These are phyloP conservation scores for Babylonia areolata DNA, from an alignment of 1,140 invertebrate genomes.

Conservation along the genomic window DNA sequence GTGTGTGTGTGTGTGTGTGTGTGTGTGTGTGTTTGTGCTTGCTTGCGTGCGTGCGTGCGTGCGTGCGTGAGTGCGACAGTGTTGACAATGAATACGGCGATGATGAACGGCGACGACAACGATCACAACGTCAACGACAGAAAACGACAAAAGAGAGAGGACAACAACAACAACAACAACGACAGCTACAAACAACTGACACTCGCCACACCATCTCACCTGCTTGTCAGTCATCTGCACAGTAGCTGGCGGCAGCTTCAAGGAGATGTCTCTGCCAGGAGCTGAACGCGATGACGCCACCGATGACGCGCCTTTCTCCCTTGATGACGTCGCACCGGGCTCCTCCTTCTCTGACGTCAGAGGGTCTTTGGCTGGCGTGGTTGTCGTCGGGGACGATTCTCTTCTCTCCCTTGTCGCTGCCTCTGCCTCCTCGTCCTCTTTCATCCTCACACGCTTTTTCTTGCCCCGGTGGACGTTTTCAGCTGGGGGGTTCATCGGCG, in stretches of 20 bases:
- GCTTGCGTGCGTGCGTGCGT: too few species aligned
- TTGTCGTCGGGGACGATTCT: neutral
- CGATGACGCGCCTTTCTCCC: neutral
- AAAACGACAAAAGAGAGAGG: neutral
- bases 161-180: too few species aligned
- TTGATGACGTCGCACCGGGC: constrained; percentile 19
- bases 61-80: neutral
- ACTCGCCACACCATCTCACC: neutral
- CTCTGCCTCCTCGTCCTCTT: neutral
- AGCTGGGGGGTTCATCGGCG: neutral
- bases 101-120: neutral
- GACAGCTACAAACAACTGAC: neutral
- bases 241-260: constrained; percentile 9
- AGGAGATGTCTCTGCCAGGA: neutral
- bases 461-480: neutral
- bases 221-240: constrained; percentile 15
- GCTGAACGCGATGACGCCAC: neutral
- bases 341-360: neutral
- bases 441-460: constrained; percentile 20
- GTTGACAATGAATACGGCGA: neutral
- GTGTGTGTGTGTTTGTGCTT: too few species aligned
- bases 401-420: neutral
- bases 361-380: neutral
- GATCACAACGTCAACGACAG: neutral
- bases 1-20: too few species aligned